These are phyloP conservation scores for Suncus etruscus DNA, from an alignment of 2,113 vertebrate species.

Conservation along the genomic window DNA sequence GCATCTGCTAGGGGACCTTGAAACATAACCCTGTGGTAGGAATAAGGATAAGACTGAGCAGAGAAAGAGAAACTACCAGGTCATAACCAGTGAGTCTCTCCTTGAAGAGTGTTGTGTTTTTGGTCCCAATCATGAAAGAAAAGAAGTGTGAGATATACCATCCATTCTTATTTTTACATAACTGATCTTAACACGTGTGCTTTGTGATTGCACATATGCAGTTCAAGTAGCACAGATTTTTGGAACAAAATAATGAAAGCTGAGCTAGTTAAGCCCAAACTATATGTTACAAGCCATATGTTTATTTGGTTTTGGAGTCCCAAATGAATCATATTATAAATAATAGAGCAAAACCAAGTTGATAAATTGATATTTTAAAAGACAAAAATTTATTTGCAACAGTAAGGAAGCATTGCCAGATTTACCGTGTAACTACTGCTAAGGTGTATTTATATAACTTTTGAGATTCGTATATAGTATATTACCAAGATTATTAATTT, in stretches of 20 bases:
- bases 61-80: not conserved
- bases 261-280: slow-evolving; percentile 71
- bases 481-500: slow-evolving; percentile 63
- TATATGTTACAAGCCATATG: slow-evolving; percentile 64
- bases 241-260: slow-evolving; percentile 70
- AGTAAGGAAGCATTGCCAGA: slow-evolving; percentile 71
- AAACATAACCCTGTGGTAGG: not conserved
- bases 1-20: not conserved
- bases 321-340: slow-evolving; percentile 79
- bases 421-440: slow-evolving; percentile 77
- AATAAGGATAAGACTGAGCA: slow-evolving; percentile 9
- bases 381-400: slow-evolving; percentile 65
- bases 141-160: not conserved
- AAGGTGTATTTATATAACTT: slow-evolving; percentile 78
- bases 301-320: slow-evolving; percentile 82
- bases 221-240: slow-evolving; percentile 60
- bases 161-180: not conserved
- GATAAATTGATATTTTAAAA: slow-evolving; percentile 37
- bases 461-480: slow-evolving; percentile 54
- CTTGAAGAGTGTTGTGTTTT: not conserved
- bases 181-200: slow-evolving; percentile 18
- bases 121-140: not conserved
- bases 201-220: slow-evolving; percentile 9
- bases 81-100: not conserved
- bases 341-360: slow-evolving; percentile 78